A percentile compares a stretch with the other conserved stretches of the same genome.
Evolutionary conservation across 2,113 vertebrate species (phyloP).

Genomic region (Gila orcuttii): DNA sequence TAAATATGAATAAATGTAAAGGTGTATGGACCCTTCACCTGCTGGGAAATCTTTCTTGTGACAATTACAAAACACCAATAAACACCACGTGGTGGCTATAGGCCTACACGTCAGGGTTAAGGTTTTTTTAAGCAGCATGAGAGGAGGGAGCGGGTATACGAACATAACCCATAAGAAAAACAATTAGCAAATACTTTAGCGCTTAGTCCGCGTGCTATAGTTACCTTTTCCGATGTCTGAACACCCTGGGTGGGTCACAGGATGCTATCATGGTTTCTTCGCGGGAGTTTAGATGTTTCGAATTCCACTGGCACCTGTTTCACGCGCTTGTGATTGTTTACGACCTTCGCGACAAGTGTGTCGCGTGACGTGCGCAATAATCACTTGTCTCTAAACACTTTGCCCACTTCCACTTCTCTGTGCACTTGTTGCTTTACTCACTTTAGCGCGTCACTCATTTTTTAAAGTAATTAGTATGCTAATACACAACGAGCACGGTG

Average conservation of each 20-base stretch:
- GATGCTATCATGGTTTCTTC: conserved; percentile 48
- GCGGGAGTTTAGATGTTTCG: conserved; percentile 55
- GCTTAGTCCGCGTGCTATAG: background rate
- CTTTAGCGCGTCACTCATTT: background rate
- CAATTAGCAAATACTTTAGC: background rate
- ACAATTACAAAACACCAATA: conserved; percentile 52
- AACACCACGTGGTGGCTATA: conserved; percentile 62
- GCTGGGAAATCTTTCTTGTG: conserved; percentile 65
- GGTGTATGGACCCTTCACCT: conserved; percentile 33
- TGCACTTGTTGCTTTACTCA: conserved; percentile 39
- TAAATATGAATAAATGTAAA: background rate
- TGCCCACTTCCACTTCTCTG: conserved; percentile 22
- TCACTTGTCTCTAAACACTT: conserved; percentile 58
- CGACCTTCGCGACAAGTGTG: conserved; percentile 63
- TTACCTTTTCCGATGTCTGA: conserved; percentile 20
- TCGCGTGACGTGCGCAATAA: conserved; percentile 64
- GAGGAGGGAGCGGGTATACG: background rate
- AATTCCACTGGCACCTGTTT: conserved; percentile 69
- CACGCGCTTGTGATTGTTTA: conserved; percentile 51
- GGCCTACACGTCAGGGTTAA: conserved; percentile 63
- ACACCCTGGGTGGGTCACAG: conserved; percentile 30
- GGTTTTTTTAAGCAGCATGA: conserved; percentile 59
- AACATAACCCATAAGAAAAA: background rate
- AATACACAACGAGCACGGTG: background rate
- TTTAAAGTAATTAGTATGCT: background rate